phyloP scores from a whole-genome alignment of 2,888 invertebrate genomes.

The Synergus umbraculus region DNA sequence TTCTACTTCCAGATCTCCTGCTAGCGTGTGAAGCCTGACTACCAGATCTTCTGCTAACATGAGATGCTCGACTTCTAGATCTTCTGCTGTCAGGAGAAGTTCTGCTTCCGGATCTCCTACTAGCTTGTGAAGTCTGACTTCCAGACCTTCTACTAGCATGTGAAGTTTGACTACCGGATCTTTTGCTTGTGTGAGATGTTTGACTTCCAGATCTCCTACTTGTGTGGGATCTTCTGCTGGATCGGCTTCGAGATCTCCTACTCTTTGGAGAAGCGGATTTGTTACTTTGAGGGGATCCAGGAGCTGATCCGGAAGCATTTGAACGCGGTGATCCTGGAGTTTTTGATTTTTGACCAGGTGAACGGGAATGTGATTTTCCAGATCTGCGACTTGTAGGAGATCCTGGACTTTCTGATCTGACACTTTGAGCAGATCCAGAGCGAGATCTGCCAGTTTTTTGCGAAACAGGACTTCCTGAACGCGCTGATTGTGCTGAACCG shows the following conservation, averaged over 20 bases:
- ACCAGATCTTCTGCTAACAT: slow-evolving; percentile 64
- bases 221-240: slow-evolving; percentile 64
- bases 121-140: slow-evolving; percentile 61
- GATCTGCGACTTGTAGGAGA: slow-evolving; percentile 59
- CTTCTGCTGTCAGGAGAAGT: slow-evolving; percentile 60
- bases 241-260: slow-evolving; percentile 65
- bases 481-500: slow-evolving; percentile 66
- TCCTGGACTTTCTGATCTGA: slow-evolving; percentile 70
- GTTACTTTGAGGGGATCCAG: slow-evolving; percentile 49
- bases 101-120: slow-evolving; percentile 58
- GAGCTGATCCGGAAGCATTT: slow-evolving; percentile 66
- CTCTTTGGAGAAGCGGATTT: slow-evolving; percentile 67
- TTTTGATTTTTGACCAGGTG: slow-evolving; percentile 73
- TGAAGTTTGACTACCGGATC: slow-evolving; percentile 74
- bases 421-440: slow-evolving; percentile 64
- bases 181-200: slow-evolving; percentile 62
- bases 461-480: slow-evolving; percentile 71
- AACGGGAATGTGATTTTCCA: slow-evolving; percentile 64
- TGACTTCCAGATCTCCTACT: slow-evolving; percentile 71
- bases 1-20: slow-evolving; percentile 63
- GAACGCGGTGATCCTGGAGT: slow-evolving; percentile 64
- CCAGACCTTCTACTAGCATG: slow-evolving; percentile 69
- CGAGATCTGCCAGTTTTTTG: slow-evolving; percentile 65
- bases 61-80: slow-evolving; percentile 67
- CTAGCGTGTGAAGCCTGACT: slow-evolving; percentile 72